Evolutionary conservation across 2,113 vertebrate genomes (phyloP), one percentile per base, ranked within the genome.

Genomic region (Xyrauchen texanus): DNA sequence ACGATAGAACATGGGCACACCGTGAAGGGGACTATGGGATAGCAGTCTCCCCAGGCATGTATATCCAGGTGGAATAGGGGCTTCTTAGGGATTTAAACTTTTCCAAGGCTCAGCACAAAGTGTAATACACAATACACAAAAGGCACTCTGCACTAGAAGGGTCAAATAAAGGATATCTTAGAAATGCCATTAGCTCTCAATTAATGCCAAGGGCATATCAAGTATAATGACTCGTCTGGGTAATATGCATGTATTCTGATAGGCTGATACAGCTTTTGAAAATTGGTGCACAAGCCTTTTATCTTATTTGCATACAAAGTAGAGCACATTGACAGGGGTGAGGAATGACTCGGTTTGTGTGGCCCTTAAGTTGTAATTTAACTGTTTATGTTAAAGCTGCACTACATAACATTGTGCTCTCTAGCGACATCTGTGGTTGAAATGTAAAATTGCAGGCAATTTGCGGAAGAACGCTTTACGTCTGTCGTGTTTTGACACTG

Each of bases 41-140:
- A 89, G 87, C 15, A 77, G 79, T 44, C 69, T 76, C 69, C 83
- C 70, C 85, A 85, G 78, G 46, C 81, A 87, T 86, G 86, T 88
- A 91, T 90, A 87, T 89, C 87, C 83, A 69, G 80, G 77, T 58
- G 82, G 71, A 83, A 88, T 89, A 87, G 88, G 76, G 90, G 89
- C 84, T 85, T 74, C 85, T 73, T 63, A 13, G 88, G 85, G 86
- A 82, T 87, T 82, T 83, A 87, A 15, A 87, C 81, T 87, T 83
- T 60, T 82, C 85, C 3, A 34, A 34, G 21, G 21, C 21, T 78
- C 82, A 58, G 66, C 63, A 46, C 13, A 69, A 82, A 34, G 65
- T 64, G 21, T 34, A 34, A 34, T 34, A 34, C 42, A 15, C 52
- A 63, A 69, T 53, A n/a, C 68, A 76, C 16, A 71, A 66, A 68